Evolutionary conservation across 2,113 vertebrate species (phyloP).

Genomic region (Grus americana): DNA sequence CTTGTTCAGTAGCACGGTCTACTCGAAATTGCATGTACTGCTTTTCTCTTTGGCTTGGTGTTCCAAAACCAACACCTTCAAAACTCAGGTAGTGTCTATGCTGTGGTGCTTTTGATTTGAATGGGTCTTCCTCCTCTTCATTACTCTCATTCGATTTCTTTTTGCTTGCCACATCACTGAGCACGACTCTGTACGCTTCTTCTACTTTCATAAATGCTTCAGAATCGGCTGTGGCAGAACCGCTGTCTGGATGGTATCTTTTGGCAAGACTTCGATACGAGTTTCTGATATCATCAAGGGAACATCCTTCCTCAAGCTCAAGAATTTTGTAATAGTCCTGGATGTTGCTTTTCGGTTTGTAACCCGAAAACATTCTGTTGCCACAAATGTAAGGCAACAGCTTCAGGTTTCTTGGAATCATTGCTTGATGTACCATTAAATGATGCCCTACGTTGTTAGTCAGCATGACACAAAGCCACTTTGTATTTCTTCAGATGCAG

Average conservation of each 20-base stretch:
- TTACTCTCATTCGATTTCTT: not conserved
- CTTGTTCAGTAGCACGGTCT: constrained; percentile 86
- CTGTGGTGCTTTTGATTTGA: constrained; percentile 76
- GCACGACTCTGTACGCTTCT: constrained; percentile 86
- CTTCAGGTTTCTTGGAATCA: constrained; percentile 48
- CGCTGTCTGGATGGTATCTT: constrained; percentile 90
- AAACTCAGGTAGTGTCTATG: constrained; percentile 94
- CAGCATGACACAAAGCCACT: constrained; percentile 1
- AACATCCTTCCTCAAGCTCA: constrained; percentile 75
- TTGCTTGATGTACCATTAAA: not conserved
- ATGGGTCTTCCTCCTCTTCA: constrained; percentile 75
- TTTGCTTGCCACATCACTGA: constrained; percentile 72
- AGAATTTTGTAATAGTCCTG: constrained; percentile 74
- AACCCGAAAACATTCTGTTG: constrained; percentile 55
- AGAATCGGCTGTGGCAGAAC: constrained; percentile 77
- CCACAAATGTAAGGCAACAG: not conserved
- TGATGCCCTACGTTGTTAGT: constrained; percentile 18
- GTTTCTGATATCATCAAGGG: constrained; percentile 80
- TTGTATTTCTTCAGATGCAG: constrained; percentile 22
- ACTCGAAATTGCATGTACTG: constrained; percentile 90
- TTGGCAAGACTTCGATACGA: constrained; percentile 87
- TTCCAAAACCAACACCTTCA: constrained; percentile 89
- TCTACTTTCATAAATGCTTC: constrained; percentile 83
- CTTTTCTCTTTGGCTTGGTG: constrained; percentile 90
- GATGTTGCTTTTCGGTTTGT: constrained; percentile 50